phyloP scores from a whole-genome alignment of 2,888 invertebrate genomes.

The Hyles lineata region DNA sequence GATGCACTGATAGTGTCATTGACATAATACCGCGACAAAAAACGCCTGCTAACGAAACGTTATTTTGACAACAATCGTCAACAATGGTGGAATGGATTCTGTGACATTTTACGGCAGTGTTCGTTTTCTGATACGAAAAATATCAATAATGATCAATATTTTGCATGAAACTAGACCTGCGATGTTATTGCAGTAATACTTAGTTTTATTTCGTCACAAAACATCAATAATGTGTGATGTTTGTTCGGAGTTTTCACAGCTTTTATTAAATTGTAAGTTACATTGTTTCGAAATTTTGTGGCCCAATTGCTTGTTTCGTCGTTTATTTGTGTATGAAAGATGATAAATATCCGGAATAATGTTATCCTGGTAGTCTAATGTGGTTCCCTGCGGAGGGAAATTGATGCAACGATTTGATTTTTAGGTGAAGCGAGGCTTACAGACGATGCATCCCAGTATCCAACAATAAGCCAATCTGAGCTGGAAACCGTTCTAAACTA shows the following conservation, averaged over 20 bases:
- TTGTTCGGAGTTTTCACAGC: slow-evolving; percentile 96
- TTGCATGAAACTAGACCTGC: slow-evolving; percentile 66
- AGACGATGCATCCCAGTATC: slow-evolving; percentile 91
- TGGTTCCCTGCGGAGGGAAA: slow-evolving; percentile 32
- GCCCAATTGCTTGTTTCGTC: slow-evolving; percentile 53
- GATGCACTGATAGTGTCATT: neutral
- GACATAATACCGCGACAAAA: slow-evolving; percentile 25
- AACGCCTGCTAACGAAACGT: slow-evolving; percentile 62
- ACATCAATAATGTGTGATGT: slow-evolving; percentile 93
- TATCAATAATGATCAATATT: slow-evolving; percentile 81
- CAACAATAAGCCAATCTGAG: slow-evolving; percentile 90
- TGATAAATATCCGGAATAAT: slow-evolving; percentile 34
- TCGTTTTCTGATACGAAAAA: slow-evolving; percentile 80
- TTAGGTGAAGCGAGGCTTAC: slow-evolving; percentile 92
- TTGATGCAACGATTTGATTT: slow-evolving; percentile 59
- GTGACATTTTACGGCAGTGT: slow-evolving; percentile 79
- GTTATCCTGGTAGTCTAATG: slow-evolving; percentile 31
- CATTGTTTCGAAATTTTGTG: slow-evolving; percentile 78
- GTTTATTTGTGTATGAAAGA: slow-evolving; percentile 45
- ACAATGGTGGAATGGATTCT: slow-evolving; percentile 82
- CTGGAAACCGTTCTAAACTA: slow-evolving; percentile 93
- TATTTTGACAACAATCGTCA: slow-evolving; percentile 82
- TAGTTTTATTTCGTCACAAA: slow-evolving; percentile 69
- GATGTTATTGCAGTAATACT: slow-evolving; percentile 78
- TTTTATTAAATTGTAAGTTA: slow-evolving; percentile 89